These are phyloP conservation scores for Euproctis similis DNA, from an alignment of 2,888 invertebrate genomes.

Conservation along the genomic window DNA sequence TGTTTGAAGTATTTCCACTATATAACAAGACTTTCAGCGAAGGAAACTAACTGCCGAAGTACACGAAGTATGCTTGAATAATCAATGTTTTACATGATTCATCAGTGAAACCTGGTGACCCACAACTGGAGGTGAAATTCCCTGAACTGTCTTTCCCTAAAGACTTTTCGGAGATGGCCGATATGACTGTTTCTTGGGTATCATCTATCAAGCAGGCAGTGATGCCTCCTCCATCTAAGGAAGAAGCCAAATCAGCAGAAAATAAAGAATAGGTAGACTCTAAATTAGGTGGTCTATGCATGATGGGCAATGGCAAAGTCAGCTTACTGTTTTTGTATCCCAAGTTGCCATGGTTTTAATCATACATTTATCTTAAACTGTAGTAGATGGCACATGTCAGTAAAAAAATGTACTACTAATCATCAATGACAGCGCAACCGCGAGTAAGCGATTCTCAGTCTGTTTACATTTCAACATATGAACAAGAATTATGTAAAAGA, in stretches of 20 bases:
- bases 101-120: slow-evolving; percentile 82
- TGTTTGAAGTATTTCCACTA: no score
- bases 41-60: no score
- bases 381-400: no score
- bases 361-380: no score
- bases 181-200: slow-evolving; percentile 56
- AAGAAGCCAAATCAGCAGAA: slow-evolving; percentile 41
- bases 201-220: slow-evolving; percentile 59
- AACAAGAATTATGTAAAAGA: no score
- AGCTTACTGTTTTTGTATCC: slow-evolving; percentile 7
- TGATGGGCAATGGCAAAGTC: slow-evolving; percentile 17
- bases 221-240: slow-evolving; percentile 64
- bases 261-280: slow-evolving; percentile 60
- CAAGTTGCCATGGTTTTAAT: slow-evolving; percentile 10
- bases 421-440: no score
- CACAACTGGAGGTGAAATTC: slow-evolving; percentile 76
- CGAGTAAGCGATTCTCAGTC: no score
- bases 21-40: no score
- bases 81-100: slow-evolving; percentile 14
- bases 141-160: slow-evolving; percentile 77
- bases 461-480: no score
- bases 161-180: slow-evolving; percentile 74
- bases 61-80: no score
- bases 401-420: no score
- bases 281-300: slow-evolving; percentile 9